Base-by-base conservation (phyloP, 1,140 invertebrate genomes). In the Calliopsis andreniformis region DNA sequence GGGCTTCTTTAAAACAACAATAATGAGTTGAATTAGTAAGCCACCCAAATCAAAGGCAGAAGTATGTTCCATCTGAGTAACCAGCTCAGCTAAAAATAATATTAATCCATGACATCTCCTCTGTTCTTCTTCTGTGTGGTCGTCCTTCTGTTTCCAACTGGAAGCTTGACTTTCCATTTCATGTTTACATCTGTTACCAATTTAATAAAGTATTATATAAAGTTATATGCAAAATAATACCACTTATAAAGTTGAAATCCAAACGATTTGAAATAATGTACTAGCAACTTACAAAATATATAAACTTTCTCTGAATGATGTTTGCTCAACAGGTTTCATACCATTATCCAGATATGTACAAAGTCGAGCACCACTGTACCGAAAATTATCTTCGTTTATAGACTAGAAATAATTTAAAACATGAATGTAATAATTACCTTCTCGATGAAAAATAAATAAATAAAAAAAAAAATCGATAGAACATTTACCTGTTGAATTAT, bases 331-430 rank as follows among this genome's bases (percentile, higher is more conserved):
- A 8, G 56, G 20, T 39, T 32, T 45, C 43, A 66, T n/a, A 14
- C 14, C 64, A 6, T 3, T 61, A n/a, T 94, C 93, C 35, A 94
- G 92, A 92, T 93, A 93, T 45, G 93, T 93, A 84, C 94, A 95
- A 10, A 95, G 88, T 10, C 94, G 91, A 25, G 94, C 94, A 45
- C 94, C 94, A 81, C 94, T 95, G 89, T 95, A 95, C 76, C 94
- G 93, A 86, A 95, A 95, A 86, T 95, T 95, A 5, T 93, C 89
- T 88, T 95, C 94, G n/a, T 83, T 91, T 77, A 95, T 94, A 39
- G 94, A 94, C 94, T 95, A 78, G 47, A 89, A 90, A 78, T 28
- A 58, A 25, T 42, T 23, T 49, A 18, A 45, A 45, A 14, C 53
- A 75, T 72, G 39, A 63, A 43, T 58, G 64, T 63, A 28, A 14